A percentile compares a stretch with the other conserved stretches of the same genome.
phyloP scores from a whole-genome alignment of 2,113 vertebrate genomes.

The Octodon degus region DNA sequence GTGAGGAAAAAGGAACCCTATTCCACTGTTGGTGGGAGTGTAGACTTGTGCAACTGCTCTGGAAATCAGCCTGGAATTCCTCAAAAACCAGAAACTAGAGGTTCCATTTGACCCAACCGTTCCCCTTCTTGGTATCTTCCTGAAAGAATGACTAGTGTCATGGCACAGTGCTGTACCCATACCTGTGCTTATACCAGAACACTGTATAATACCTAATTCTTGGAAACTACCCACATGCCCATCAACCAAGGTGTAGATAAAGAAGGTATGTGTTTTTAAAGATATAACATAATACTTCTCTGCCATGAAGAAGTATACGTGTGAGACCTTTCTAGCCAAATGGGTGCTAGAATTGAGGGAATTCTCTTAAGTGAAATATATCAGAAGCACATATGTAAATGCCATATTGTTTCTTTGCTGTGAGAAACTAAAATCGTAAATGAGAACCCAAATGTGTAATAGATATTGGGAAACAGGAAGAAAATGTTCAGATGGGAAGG shows the following conservation, averaged over 20 bases:
- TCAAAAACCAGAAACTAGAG: neutral
- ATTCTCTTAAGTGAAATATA: neutral
- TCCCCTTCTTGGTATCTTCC: neutral
- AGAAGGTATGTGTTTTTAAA: neutral
- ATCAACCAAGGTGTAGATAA: neutral
- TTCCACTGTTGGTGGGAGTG: neutral
- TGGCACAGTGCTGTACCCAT: neutral
- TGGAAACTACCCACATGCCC: neutral
- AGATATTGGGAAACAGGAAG: neutral
- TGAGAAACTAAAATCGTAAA: neutral
- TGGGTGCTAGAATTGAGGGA: neutral
- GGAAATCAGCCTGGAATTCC: neutral
- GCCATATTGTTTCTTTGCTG: neutral
- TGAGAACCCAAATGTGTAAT: neutral
- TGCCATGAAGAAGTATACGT: neutral
- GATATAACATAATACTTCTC: neutral
- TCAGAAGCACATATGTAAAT: neutral
- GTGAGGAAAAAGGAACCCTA: neutral
- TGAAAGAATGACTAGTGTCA: neutral
- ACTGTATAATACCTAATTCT: neutral
- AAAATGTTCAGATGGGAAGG: neutral
- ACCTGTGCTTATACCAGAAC: neutral
- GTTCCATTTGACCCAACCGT: neutral
- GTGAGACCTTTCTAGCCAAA: neutral
- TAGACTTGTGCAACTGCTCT: neutral